Evolutionary conservation across 2,797 vertebrate species (phyloP), one percentile per base, ranked within the genome.

Genomic region (Sitta carolinensis): DNA sequence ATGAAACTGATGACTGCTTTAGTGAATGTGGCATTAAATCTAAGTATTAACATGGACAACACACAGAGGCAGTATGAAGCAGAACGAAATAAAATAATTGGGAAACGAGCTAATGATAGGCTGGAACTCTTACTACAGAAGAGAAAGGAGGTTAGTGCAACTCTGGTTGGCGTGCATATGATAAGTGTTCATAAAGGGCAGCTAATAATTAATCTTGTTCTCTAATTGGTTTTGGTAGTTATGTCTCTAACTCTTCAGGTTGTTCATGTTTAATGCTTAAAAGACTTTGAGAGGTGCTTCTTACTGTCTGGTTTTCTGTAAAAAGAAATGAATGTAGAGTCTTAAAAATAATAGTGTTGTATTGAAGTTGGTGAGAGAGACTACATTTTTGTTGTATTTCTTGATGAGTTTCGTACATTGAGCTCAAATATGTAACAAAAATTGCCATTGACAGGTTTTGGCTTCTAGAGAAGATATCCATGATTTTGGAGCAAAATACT

Each of bases 41-140:
- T 99, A 96, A 99, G 99, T 98, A 99, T 99, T 96, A 99, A 99
- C 98, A 99, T 99, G 99, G 99, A 99, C 98, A 99, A 99, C 96
- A 99, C 99, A 38, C 99, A 99, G 96, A 98, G 99, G 81, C 99
- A 99, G 72, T 99, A 99, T 38, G 99, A 99, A 96, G 98, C 99
- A 34, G 99, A 99, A 96, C 98, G 99, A 91, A 99, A 99, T 97
- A 99, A 99, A 98, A 99, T 99, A 63, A 98, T 99, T 84, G 99
- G 99, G 87, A 99, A 99, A 97, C 97, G 99, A 97, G 99, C 99
- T 67, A 99, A 99, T 61, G 99, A 99, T 95, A 98, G 99, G 43
- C 98, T 99, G 97, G 99, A 99, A 95, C 98, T 99, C 43, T 97
- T 99, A 55, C 97, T 99, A 87, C 99, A 99, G 97, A 99, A 99